Evolutionary conservation across 2,888 invertebrate genomes (phyloP).

Genomic region (Nomada lathburiana): DNA sequence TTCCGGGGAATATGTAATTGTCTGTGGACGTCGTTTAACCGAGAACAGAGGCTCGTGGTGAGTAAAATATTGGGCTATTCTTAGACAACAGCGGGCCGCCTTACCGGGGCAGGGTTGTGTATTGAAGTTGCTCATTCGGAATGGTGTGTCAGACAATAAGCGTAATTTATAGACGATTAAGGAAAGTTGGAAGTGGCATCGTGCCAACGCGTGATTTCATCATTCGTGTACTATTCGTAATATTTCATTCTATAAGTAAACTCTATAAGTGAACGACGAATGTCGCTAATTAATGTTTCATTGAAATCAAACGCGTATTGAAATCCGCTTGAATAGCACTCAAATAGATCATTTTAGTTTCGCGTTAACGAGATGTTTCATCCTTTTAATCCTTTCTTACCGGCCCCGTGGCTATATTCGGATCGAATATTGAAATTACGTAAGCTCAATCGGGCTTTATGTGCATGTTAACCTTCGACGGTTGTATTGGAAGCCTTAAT

Average conservation of each 20-base stretch:
- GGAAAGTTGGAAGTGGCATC: background rate
- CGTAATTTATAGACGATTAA: background rate
- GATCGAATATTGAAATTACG: constrained; percentile 5
- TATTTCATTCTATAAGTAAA: too few species aligned
- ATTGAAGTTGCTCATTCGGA: background rate
- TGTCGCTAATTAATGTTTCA: background rate
- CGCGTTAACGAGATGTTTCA: constrained; percentile 1
- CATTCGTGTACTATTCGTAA: too few species aligned
- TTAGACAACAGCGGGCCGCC: background rate
- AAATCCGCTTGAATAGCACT: background rate
- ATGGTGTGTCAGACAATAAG: background rate
- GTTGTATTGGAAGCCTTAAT: background rate
- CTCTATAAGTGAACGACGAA: background rate
- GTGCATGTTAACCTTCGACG: constrained; percentile 6
- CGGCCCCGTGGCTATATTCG: background rate
- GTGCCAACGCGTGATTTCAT: too few species aligned
- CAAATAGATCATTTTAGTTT: constrained; percentile 7
- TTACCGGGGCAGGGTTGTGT: too few species aligned
- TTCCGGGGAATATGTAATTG: background rate
- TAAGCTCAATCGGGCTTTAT: constrained; percentile 17
- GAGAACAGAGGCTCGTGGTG: background rate
- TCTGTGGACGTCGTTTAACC: background rate
- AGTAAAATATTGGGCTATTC: constrained; percentile 1
- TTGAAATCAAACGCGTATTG: background rate
- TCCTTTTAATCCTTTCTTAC: background rate